phyloP scores from a whole-genome alignment of 2,113 vertebrate species.

The Serilophus lunatus region DNA sequence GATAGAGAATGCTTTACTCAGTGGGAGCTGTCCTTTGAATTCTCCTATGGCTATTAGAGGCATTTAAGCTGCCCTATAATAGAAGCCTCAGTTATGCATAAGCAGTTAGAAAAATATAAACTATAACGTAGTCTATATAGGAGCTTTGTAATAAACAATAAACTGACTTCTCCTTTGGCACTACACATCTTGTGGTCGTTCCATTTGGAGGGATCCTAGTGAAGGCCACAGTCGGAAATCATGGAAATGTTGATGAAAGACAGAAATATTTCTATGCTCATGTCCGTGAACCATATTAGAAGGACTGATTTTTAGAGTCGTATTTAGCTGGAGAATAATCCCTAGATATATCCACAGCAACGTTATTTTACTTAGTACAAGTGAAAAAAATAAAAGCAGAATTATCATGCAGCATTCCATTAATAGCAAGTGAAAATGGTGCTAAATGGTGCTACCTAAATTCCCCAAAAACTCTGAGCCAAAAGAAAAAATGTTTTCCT shows the following conservation, averaged over 20 bases:
- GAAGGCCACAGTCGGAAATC: not conserved
- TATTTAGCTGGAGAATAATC: not conserved
- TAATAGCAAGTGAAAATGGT: not conserved
- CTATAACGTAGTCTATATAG: too few relatives aligned
- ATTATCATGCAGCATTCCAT: not conserved
- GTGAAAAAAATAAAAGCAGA: not conserved
- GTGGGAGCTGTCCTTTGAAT: too few relatives aligned
- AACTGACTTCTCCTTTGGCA: too few relatives aligned
- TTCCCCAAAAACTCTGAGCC: not conserved
- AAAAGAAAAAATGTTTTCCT: not conserved
- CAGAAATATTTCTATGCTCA: not conserved
- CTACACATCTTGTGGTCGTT: too few relatives aligned
- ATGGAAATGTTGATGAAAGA: not conserved
- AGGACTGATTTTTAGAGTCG: not conserved
- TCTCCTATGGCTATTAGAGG: too few relatives aligned
- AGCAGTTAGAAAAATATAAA: too few relatives aligned
- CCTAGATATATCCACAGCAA: not conserved
- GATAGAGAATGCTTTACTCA: too few relatives aligned
- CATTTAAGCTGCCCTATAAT: too few relatives aligned
- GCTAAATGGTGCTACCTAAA: fast-evolving
- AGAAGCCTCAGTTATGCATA: too few relatives aligned
- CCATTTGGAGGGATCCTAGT: too few relatives aligned
- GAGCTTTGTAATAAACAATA: too few relatives aligned
- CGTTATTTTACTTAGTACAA: not conserved
- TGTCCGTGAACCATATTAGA: not conserved